Evolutionary conservation across 1,140 invertebrate species (phyloP).

Genomic region (Drosophila teissieri): DNA sequence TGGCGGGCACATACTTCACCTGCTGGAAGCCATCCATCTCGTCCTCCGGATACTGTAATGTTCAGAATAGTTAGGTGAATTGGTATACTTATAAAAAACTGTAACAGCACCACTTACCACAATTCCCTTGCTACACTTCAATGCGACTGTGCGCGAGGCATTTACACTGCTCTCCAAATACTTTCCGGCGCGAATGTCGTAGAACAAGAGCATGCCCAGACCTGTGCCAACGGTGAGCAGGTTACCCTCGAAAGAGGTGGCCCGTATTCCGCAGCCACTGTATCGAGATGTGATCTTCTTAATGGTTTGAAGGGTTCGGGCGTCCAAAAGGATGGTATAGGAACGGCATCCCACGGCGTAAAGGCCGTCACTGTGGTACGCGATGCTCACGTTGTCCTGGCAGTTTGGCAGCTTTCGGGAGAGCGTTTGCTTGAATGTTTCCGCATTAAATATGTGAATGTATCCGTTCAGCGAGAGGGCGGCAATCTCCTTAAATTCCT

Average conservation of each 20-base stretch:
- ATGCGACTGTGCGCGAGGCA: slow-evolving; percentile 93
- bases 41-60: slow-evolving; percentile 91
- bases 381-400: slow-evolving; percentile 97
- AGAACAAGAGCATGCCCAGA: slow-evolving; percentile 96
- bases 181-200: slow-evolving; percentile 95
- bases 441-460: slow-evolving; percentile 96
- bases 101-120: slow-evolving; percentile 87
- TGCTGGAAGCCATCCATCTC: slow-evolving; percentile 93
- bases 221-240: slow-evolving; percentile 97
- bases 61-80: too few species aligned
- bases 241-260: slow-evolving; percentile 94
- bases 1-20: slow-evolving; percentile 95
- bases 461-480: slow-evolving; percentile 96
- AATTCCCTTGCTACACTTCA: slow-evolving; percentile 95
- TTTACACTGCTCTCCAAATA: slow-evolving; percentile 96
- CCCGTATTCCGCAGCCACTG: slow-evolving; percentile 94
- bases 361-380: slow-evolving; percentile 91
- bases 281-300: slow-evolving; percentile 90
- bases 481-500: slow-evolving; percentile 93
- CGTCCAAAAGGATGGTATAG: slow-evolving; percentile 95
- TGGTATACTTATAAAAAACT: not conserved
- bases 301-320: slow-evolving; percentile 91
- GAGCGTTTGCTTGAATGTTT: slow-evolving; percentile 93
- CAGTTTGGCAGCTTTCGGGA: slow-evolving; percentile 94
- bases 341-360: slow-evolving; percentile 97